phyloP scores from a whole-genome alignment of 1,140 invertebrate genomes.

The Caenorhabditis briggsae region DNA sequence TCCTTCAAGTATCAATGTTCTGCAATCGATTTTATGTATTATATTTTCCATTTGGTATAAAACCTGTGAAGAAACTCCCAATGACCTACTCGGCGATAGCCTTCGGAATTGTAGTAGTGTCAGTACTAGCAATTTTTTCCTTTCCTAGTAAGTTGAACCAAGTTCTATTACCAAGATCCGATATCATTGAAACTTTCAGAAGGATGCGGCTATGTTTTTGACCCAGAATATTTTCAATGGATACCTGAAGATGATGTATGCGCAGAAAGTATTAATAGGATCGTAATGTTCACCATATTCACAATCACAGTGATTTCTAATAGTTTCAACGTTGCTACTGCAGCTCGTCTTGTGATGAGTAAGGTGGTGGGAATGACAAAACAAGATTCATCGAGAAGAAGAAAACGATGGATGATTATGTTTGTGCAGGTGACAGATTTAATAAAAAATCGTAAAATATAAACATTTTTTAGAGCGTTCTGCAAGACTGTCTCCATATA shows the following conservation, averaged over 20 bases:
- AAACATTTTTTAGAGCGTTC: not conserved
- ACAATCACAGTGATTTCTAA: not conserved
- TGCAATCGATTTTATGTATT: slow-evolving; percentile 29
- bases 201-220: slow-evolving; percentile 16
- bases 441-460: not conserved
- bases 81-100: not conserved
- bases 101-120: not conserved
- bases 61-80: not conserved
- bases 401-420: slow-evolving; percentile 28
- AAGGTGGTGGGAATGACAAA: slow-evolving; percentile 14
- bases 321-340: slow-evolving; percentile 4
- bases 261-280: not conserved
- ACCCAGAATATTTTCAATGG: slow-evolving; percentile 24
- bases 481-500: slow-evolving; percentile 26
- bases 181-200: not conserved
- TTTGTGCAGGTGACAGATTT: not conserved
- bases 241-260: slow-evolving; percentile 7
- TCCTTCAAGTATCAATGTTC: slow-evolving; percentile 17
- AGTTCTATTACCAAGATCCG: not conserved
- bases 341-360: slow-evolving; percentile 4
- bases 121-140: not conserved
- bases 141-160: not conserved
- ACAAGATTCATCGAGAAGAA: not conserved
- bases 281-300: not conserved
- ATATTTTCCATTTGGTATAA: slow-evolving; percentile 29